These are phyloP conservation scores for Ceraclea dissimilis DNA, from an alignment of 2,888 invertebrate species.

Conservation along the genomic window DNA sequence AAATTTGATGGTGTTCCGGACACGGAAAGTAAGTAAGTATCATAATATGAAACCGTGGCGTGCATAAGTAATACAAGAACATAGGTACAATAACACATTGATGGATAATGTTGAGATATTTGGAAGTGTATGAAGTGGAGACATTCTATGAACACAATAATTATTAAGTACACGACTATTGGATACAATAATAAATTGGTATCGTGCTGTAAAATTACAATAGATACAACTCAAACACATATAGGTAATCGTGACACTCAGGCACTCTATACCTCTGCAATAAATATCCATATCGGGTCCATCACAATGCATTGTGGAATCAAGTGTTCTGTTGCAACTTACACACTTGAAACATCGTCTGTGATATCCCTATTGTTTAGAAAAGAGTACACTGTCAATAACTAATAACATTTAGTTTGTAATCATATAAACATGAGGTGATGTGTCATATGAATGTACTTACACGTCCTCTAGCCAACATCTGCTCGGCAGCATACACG, in stretches of 20 bases:
- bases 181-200: neutral
- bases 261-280: slow-evolving; percentile 67
- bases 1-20: too few species aligned
- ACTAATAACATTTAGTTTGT: too few species aligned
- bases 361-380: slow-evolving; percentile 69
- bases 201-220: neutral
- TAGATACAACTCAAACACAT: neutral
- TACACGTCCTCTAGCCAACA: slow-evolving; percentile 85
- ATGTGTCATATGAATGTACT: too few species aligned
- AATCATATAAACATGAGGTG: too few species aligned
- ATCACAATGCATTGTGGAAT: slow-evolving; percentile 85
- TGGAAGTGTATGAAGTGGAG: neutral
- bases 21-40: too few species aligned
- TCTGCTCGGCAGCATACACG: slow-evolving; percentile 88
- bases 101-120: neutral
- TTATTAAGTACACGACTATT: too few species aligned
- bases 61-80: neutral
- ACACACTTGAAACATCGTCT: slow-evolving; percentile 85
- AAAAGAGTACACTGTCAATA: too few species aligned
- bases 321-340: slow-evolving; percentile 75
- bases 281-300: slow-evolving; percentile 88
- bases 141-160: neutral
- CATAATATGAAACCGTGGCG: neutral
- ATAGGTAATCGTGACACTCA: too few species aligned
- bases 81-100: neutral